A percentile compares a stretch with the other conserved stretches of the same genome.
Conservation (phyloP, 2,797 vertebrate genomes). For the Acanthopagrus latus region DNA sequence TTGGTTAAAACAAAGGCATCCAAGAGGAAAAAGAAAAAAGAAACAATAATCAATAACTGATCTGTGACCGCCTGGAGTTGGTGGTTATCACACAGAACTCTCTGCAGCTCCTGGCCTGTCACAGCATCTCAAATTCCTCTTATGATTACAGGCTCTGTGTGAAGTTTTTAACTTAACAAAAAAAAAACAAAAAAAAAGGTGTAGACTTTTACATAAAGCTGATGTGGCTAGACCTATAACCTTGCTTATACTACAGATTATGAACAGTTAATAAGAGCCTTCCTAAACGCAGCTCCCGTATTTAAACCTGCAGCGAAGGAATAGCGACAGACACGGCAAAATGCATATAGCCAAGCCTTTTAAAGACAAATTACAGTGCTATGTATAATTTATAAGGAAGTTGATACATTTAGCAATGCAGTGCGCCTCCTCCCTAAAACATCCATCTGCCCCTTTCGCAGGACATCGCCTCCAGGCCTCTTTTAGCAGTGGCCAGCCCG, state of each 20-base stretch:
- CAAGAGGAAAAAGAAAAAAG: neutral
- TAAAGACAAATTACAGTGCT: constrained; percentile 87
- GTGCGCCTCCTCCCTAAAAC: constrained; percentile 79
- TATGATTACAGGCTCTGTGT: constrained; percentile 50
- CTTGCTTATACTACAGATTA: constrained; percentile 82
- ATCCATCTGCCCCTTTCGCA: constrained; percentile 67
- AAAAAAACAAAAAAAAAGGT: constrained; percentile 29
- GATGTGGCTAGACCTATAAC: constrained; percentile 76
- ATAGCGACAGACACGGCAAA: constrained; percentile 80
- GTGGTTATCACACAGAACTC: constrained; percentile 42
- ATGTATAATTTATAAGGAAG: constrained; percentile 86
- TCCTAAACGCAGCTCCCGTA: constrained; percentile 70
- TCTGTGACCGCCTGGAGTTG: constrained; percentile 40
- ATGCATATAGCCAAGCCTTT: constrained; percentile 86
- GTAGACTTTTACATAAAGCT: constrained; percentile 64
- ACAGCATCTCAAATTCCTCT: constrained; percentile 37
- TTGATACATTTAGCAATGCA: constrained; percentile 85
- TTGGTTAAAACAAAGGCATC: constrained; percentile 45
- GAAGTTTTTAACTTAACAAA: constrained; percentile 50
- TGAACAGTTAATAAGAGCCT: constrained; percentile 80
- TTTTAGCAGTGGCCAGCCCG: constrained; percentile 65
- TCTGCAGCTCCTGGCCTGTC: constrained; percentile 41
- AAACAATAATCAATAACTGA: constrained; percentile 28
- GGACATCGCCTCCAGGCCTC: constrained; percentile 63
- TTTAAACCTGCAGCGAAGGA: constrained; percentile 80